These are phyloP conservation scores for Struthidea cinerea DNA, from an alignment of 2,113 vertebrate genomes.

Conservation along the genomic window DNA sequence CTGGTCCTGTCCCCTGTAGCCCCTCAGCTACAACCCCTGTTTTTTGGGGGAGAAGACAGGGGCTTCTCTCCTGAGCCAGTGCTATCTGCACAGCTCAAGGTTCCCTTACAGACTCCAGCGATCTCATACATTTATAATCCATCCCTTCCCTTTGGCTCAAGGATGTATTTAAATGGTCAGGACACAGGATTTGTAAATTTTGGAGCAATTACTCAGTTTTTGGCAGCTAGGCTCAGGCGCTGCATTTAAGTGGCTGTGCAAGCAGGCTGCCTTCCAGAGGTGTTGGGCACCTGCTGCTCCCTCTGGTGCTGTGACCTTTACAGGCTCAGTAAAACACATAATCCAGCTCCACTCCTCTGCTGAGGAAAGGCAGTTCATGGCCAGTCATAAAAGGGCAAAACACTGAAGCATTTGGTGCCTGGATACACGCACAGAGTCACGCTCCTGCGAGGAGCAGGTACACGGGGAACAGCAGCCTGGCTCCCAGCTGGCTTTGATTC, in stretches of 20 bases:
- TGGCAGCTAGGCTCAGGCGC: neutral
- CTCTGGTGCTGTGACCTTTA: neutral
- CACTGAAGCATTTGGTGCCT: neutral
- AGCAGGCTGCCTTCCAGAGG: neutral
- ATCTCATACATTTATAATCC: neutral
- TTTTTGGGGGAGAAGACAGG: neutral
- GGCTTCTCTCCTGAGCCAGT: neutral
- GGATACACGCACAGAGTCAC: rapidly evolving
- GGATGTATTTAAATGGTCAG: neutral
- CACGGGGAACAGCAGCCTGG: neutral
- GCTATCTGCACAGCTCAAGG: neutral
- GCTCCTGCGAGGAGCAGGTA: neutral
- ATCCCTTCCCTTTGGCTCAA: neutral
- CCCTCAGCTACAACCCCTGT: neutral
- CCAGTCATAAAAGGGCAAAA: neutral
- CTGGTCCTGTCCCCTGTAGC: neutral
- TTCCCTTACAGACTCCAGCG: neutral
- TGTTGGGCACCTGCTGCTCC: neutral
- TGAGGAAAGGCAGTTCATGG: neutral
- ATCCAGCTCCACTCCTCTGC: neutral
- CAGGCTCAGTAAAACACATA: neutral
- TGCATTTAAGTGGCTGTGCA: neutral
- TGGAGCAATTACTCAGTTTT: neutral
- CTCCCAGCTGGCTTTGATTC: neutral
- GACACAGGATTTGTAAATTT: neutral